Base-by-base conservation (phyloP, 1,140 invertebrate species). In the Littorina saxatilis region DNA sequence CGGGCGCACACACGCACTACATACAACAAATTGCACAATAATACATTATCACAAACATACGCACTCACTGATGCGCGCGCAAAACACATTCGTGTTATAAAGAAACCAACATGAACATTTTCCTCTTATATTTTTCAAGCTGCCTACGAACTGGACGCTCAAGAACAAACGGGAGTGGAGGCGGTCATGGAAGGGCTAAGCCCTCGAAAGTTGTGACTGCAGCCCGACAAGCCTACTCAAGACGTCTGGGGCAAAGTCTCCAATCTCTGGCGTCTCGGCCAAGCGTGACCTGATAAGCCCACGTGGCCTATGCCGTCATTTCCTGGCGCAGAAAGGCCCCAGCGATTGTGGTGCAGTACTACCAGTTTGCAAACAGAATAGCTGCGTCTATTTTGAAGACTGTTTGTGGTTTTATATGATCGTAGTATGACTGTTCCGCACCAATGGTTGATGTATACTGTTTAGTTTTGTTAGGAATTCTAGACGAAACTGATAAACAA, bases 191-290 rank as follows among this genome's bases (percentile, higher is more conserved):
- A 3, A 3, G 2, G 1, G 9, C 27, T 40, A 3, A 73, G 23
- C 9, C 70, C 70, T 15, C 70, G 70, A n/a, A 47, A 50, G 27
- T 4, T 50, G 23, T 73, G 70, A 43, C 70, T 73, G 39, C 4
- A 73, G n/a, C 70, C 70, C 5, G 43, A 20, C 7, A 47, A 32
- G 7, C 70, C 39, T 39, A 27, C 40, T 7, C 3, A 37, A 3
- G 43, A 73, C 27, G 70, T 73, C 32, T 73, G 70, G 70, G 40
- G 40, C 43, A 47, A 32, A 37, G 70, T 73, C 20, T 73, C 70
- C 70, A 5, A 27, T 20, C 70, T 73, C 0, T 73, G 70, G 70
- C 39, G 39, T 3, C 70, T 73, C 7, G 70, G 40, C 40, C 20
- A n/a, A 1, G 70, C 70, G 27, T 73, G 70, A 43, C 70, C 70